Evolutionary conservation across 2,888 invertebrate species (phyloP).

Genomic region (Netelia inedita): DNA sequence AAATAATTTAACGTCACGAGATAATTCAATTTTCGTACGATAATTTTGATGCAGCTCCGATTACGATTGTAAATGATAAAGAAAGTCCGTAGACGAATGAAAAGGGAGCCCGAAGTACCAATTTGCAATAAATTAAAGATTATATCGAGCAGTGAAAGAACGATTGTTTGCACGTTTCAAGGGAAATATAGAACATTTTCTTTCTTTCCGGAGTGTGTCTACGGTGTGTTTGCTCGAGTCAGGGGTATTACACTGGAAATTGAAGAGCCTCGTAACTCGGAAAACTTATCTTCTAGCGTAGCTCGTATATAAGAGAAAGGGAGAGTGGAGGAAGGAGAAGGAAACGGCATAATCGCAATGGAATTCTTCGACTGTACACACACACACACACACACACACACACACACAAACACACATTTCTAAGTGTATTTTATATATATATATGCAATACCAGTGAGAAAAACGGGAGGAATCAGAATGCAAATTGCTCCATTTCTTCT

Average conservation of each 20-base stretch:
- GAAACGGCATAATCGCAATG: slow-evolving; percentile 21
- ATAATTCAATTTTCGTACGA: too few relatives aligned
- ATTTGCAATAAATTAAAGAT: slow-evolving; percentile 23
- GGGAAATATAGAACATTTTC: slow-evolving; percentile 30
- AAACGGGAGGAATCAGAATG: slow-evolving; percentile 49
- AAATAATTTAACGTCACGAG: too few relatives aligned
- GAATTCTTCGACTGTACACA: slow-evolving; percentile 22
- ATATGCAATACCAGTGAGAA: background rate
- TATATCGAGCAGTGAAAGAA: slow-evolving; percentile 12
- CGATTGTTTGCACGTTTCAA: slow-evolving; percentile 15
- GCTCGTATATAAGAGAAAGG: slow-evolving; percentile 4
- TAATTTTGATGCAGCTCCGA: too few relatives aligned
- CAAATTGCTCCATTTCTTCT: slow-evolving; percentile 61
- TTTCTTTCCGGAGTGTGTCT: background rate
- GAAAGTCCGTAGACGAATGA: background rate
- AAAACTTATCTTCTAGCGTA: slow-evolving; percentile 46
- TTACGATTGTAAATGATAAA: too few relatives aligned
- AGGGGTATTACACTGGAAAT: slow-evolving; percentile 15
- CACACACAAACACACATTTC: background rate
- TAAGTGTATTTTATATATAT: background rate
- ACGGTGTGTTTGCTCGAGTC: slow-evolving; percentile 35
- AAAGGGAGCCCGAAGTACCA: background rate
- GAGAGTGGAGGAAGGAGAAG: slow-evolving; percentile 2
- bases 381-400: background rate
- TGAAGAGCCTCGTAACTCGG: slow-evolving; percentile 58